Evolutionary conservation across 1,140 invertebrate genomes (phyloP), one percentile per base, ranked within the genome.

Genomic region (Caerostris extrusa): DNA sequence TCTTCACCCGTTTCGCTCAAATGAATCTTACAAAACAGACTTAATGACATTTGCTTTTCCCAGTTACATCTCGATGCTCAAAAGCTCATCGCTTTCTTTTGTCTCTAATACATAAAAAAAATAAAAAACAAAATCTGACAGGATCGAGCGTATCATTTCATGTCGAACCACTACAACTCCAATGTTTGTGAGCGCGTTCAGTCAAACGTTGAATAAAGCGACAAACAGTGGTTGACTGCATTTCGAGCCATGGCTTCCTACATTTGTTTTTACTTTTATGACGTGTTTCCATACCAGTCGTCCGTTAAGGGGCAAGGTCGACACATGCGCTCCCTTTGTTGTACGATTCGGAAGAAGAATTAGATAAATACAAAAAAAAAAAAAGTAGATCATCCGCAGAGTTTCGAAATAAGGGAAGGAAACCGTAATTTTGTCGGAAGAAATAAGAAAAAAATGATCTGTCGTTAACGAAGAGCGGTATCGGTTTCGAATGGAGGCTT

Each of bases 221-320:
- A 57, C 81, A 83, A 71, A 71, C 69, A 71, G 69, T 34, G 69
- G 19, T 53, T 71, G 69, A 50, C 19, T 71, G 69, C 69, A 50
- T 71, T 34, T 71, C 69, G 69, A 71, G 10, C 8, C 69, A 34
- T 34, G 19, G 19, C 19, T 71, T 71, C 69, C 69, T 19, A 53
- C 69, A 34, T 34, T 71, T 5, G n/a, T 34, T 82, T 82, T 5
- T n/a, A 19, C n/a, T 53, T 14, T n/a, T 77, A n/a, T 77, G 17
- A 77, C 5, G 61, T 64, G 61, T 64, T 64, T 64, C 61, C 5
- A 5, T 64, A 14, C 8, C 69, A 71, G 19, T 71, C n/a, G 69
- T 19, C 69, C 69, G 69, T 57, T 83, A 56, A 83, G 81, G 81
- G 81, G 81, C 81, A 83, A 83, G 81, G 81, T 83, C 81, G 81